Evolutionary conservation across 2,888 invertebrate genomes (phyloP).

Genomic region (Acleris literana): DNA sequence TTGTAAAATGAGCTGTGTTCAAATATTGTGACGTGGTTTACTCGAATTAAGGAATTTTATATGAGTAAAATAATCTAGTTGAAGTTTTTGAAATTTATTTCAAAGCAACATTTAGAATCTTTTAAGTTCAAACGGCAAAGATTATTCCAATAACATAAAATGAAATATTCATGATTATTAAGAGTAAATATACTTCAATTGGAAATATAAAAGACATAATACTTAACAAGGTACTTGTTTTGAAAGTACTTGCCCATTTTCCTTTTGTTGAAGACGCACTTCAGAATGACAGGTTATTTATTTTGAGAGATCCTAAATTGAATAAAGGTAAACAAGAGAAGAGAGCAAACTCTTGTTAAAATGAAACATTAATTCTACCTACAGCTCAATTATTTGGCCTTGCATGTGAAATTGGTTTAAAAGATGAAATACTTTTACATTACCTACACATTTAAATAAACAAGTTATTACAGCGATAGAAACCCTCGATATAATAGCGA

Average conservation of each 20-base stretch:
- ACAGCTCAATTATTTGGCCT: not conserved
- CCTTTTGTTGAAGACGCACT: slow-evolving; percentile 7
- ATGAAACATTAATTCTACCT: slow-evolving; percentile 17
- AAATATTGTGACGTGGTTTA: not conserved
- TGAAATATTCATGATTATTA: too few species aligned
- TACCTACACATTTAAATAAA: too few species aligned
- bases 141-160: too few species aligned
- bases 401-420: too few species aligned
- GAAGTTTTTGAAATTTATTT: too few species aligned
- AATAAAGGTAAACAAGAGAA: slow-evolving; percentile 7
- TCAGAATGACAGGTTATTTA: slow-evolving; percentile 16
- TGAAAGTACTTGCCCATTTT: not conserved
- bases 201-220: too few species aligned
- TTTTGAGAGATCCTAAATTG: slow-evolving; percentile 20
- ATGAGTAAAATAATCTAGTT: not conserved
- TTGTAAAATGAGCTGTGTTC: not conserved
- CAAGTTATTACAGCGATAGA: too few species aligned
- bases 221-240: not conserved
- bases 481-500: too few species aligned
- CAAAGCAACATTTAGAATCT: too few species aligned
- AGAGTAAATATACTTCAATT: too few species aligned
- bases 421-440: too few species aligned
- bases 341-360: slow-evolving; percentile 10
- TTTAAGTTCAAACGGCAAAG: too few species aligned
- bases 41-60: not conserved